Percentiles rank a stretch among this genome's conserved stretches.
Evolutionary conservation across 2,113 vertebrate species (phyloP).

Genomic region (Crocuta crocuta): DNA sequence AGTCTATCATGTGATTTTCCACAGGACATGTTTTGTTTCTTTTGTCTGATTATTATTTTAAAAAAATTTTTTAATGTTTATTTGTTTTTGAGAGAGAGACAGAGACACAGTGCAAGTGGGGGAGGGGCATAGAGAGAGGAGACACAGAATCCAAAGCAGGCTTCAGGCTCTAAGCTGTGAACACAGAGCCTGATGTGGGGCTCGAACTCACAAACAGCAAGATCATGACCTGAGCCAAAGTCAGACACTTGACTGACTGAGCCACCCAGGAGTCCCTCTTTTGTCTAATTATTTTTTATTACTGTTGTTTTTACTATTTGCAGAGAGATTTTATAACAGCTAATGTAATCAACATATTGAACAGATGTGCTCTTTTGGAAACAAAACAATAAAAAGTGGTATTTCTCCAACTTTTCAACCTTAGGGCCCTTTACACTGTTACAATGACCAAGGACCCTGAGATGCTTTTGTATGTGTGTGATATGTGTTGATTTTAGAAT

Average conservation of each 20-base stretch:
- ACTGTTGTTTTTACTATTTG: not conserved
- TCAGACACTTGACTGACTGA: too few relatives aligned
- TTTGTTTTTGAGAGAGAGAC: too few relatives aligned
- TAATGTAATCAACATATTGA: not conserved
- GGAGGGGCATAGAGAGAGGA: too few relatives aligned
- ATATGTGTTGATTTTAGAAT: slow-evolving; percentile 10
- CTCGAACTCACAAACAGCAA: too few relatives aligned
- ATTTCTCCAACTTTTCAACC: not conserved
- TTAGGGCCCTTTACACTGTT: not conserved
- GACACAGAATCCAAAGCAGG: too few relatives aligned
- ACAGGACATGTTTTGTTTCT: not conserved
- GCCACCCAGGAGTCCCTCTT: not conserved
- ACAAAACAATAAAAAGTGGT: not conserved
- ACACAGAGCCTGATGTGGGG: too few relatives aligned
- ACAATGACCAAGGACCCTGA: not conserved
- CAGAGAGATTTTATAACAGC: not conserved
- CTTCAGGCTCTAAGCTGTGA: too few relatives aligned
- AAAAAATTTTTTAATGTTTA: too few relatives aligned
- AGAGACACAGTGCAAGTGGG: too few relatives aligned
- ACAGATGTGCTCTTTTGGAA: not conserved
- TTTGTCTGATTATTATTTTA: not conserved
- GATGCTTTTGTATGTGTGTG: not conserved
- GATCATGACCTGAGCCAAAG: too few relatives aligned
- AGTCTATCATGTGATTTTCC: not conserved
- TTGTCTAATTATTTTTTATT: not conserved